Evolutionary conservation across 1,140 invertebrate species (phyloP).

Genomic region (Pristionchus pacificus): DNA sequence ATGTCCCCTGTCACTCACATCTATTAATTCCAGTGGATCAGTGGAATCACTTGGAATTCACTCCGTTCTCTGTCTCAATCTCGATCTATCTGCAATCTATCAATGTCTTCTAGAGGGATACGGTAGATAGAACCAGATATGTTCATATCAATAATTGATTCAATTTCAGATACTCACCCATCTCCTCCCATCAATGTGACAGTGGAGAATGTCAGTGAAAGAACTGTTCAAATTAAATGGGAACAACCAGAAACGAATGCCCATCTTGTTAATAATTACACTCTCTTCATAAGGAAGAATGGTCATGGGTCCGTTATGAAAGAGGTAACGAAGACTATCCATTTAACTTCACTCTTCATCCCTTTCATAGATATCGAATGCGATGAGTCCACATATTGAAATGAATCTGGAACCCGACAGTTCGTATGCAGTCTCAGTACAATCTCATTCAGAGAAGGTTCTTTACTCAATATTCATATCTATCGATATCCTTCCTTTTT

Average conservation of each 20-base stretch:
- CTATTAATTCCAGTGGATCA: too few species aligned
- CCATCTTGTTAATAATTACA: conserved; percentile 27
- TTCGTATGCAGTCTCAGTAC: conserved; percentile 20
- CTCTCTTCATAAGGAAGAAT: conserved; percentile 25
- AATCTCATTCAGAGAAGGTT: conserved; percentile 16
- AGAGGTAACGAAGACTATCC: conserved; percentile 1
- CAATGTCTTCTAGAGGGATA: conserved; percentile 31
- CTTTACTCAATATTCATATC: too few species aligned
- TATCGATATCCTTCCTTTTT: too few species aligned
- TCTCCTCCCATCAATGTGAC: conserved; percentile 29
- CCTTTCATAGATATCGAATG: conserved; percentile 15
- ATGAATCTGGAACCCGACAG: conserved; percentile 27
- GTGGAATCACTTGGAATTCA: conserved; percentile 24
- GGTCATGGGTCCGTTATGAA: conserved; percentile 21
- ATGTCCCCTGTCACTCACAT: too few species aligned
- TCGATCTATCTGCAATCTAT: conserved; percentile 27
- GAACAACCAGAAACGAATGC: conserved; percentile 22
- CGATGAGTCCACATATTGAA: conserved; percentile 16
- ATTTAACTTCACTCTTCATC: not conserved
- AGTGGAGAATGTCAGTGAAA: conserved; percentile 13
- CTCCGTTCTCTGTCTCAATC: conserved; percentile 29
- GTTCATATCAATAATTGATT: not conserved
- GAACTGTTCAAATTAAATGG: conserved; percentile 17
- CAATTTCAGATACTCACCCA: conserved; percentile 25
- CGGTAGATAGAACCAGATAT: conserved; percentile 1